Evolutionary conservation across 2,797 vertebrate genomes (phyloP).

Genomic region (Trachurus trachurus): DNA sequence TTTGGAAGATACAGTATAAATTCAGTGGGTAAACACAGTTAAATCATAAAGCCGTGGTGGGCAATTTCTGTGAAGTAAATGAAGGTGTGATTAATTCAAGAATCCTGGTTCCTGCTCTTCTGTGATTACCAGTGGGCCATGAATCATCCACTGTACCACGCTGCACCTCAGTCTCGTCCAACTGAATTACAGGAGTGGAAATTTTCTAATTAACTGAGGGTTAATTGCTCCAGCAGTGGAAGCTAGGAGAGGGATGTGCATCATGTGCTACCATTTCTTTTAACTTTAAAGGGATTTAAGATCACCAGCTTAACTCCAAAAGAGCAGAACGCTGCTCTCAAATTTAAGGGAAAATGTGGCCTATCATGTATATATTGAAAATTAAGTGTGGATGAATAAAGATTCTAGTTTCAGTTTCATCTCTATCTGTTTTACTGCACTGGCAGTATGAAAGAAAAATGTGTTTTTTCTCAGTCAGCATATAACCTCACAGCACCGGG

Average conservation of each 20-base stretch:
- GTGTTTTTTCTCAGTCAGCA: neutral
- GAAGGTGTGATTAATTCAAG: slow-evolving; percentile 80
- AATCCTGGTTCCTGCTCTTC: slow-evolving; percentile 72
- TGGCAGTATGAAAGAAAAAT: neutral
- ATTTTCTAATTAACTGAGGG: slow-evolving; percentile 83
- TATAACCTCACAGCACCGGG: neutral
- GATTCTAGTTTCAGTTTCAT: neutral
- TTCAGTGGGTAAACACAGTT: slow-evolving; percentile 69
- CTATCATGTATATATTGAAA: neutral
- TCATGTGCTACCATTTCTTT: slow-evolving; percentile 56
- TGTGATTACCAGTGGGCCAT: slow-evolving; percentile 78
- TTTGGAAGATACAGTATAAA: slow-evolving; percentile 61
- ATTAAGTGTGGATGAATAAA: neutral
- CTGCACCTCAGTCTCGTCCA: slow-evolving; percentile 62
- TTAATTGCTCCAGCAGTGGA: slow-evolving; percentile 77
- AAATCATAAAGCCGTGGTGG: slow-evolving; percentile 73
- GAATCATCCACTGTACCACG: slow-evolving; percentile 77
- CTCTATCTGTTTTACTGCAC: neutral
- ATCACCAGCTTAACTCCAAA: slow-evolving; percentile 11
- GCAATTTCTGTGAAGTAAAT: slow-evolving; percentile 77
- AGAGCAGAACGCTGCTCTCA: neutral
- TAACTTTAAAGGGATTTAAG: slow-evolving; percentile 40
- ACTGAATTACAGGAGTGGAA: slow-evolving; percentile 69
- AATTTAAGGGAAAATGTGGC: neutral
- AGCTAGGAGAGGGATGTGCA: slow-evolving; percentile 60